Base-by-base conservation (phyloP, 2,113 vertebrate species). In the Pomatostomus ruficeps region DNA sequence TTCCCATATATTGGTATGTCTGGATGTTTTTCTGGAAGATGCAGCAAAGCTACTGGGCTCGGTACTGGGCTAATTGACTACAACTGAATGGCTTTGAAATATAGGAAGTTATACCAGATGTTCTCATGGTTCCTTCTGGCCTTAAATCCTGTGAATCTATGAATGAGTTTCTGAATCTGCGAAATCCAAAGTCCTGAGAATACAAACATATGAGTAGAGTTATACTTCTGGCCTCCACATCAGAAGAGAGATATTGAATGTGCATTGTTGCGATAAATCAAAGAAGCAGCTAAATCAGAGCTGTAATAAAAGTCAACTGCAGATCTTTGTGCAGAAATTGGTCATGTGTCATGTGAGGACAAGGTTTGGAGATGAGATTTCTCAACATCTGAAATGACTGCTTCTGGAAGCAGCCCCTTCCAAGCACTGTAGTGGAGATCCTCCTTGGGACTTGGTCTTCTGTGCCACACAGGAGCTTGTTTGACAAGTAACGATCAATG, bases 81-180 rank as follows among this genome's bases (percentile, higher is more conserved):
- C 79, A 93, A 96, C 38, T 78, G 88, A 96, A 94, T 84, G 76
- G 72, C 90, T 96, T 63, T 90, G 92, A 90, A 93, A 95, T 94
- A 94, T 94, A 95, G 93, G 93, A 94, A 95, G 57, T 95, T 68
- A 75, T 91, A 88, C 88, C 95, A 96, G 95, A 96, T 97, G 96
- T 95, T 93, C 68, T 88, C 72, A 84, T 91, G 79, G 75, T 36
- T 95, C 36, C 79, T 95, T 86, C 92, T 96, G 93, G 91, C 85
- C 93, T 93, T 86, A 91, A 93, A 94, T 75, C 45, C 68, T 67
- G 83, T 65, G 79, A 93, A 86, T 94, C 95, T 93, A 86, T 96
- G 96, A 97, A 96, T 96, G 94, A 94, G 88, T 90, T 91, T 93
- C 76, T 88, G 93, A 93, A 96, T 94, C 76, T 94, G 90, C 23